Evolutionary conservation across 2,888 invertebrate species (phyloP), one percentile per base, ranked within the genome.

Genomic region (Uropetala carovei): DNA sequence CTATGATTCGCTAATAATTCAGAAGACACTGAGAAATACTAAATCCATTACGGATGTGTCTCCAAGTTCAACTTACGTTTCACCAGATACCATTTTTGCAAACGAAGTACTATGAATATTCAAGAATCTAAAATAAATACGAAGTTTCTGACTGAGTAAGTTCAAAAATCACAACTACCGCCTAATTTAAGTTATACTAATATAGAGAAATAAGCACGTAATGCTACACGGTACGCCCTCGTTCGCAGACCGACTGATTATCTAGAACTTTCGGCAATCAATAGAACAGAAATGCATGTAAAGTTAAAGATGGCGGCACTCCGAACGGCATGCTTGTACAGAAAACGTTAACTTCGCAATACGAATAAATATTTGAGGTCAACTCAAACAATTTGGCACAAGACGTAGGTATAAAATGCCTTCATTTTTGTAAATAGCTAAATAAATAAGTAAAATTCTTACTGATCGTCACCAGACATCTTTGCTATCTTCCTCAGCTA

Each of bases 251-350:
- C 57, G 92, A 85, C 92, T 92, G 93, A 93, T 93, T 93, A 94
- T 94, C 94, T 93, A 93, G 94, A 95, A 95, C 94, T 93, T 94
- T 95, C 95, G 94, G 94, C 94, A 95, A 95, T 95, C 95, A 95
- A 95, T 95, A 95, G 94, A 94, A 94, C 93, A 59, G 86, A 30
- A 83, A 18, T 86, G 86, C 86, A 86, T 60, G 60, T 86, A 13
- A 60, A 86, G 86, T 86, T 60, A 86, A 86, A 86, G 86, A 86
- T 86, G 86, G 86, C 86, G 86, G 86, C 86, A 86, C 30, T 64
- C 86, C 86, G 86, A 86, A 86, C 59, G 86, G 86, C 86, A 86
- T 86, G 86, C 86, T 86, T 30, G 14, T 18, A 86, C 30, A 86
- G 86, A 86, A 86, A 86, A 27, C 22, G 30, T 60, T 30, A 86